phyloP scores from a whole-genome alignment of 2,888 invertebrate species.

The Netelia melanura region DNA sequence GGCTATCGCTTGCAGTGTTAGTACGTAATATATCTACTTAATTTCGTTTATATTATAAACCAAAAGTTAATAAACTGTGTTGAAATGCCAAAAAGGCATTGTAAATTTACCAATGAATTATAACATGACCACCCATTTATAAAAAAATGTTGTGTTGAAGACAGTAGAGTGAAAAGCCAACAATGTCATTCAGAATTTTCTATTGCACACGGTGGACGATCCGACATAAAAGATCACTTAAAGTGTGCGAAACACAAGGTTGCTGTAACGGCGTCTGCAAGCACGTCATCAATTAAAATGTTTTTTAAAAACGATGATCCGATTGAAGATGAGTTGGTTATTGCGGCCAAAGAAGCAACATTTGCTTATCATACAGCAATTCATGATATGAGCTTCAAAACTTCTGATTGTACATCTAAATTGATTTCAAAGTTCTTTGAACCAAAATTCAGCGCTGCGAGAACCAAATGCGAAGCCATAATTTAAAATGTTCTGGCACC shows the following conservation, averaged over 20 bases:
- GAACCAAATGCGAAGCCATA: conserved; percentile 67
- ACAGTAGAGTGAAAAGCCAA: conserved; percentile 45
- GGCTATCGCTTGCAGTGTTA: too few species aligned
- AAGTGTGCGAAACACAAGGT: conserved; percentile 57
- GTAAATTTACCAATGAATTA: conserved; percentile 2
- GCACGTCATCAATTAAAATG: conserved; percentile 42
- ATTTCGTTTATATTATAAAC: too few species aligned
- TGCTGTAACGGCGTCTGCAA: conserved; percentile 50
- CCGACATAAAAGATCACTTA: conserved; percentile 24
- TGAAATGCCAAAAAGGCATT: not conserved
- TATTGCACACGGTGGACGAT: conserved; percentile 48
- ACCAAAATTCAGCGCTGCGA: conserved; percentile 61
- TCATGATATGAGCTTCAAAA: conserved; percentile 72
- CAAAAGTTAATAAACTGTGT: too few species aligned
- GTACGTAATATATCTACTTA: too few species aligned
- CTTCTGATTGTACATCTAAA: conserved; percentile 72
- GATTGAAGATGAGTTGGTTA: conserved; percentile 67
- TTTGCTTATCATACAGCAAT: conserved; percentile 73
- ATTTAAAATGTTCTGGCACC: not conserved
- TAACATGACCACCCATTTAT: not conserved
- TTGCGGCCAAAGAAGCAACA: conserved; percentile 70
- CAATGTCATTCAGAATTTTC: not conserved
- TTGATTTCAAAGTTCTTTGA: conserved; percentile 63
- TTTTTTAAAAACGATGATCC: conserved; percentile 44
- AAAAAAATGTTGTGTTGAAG: not conserved